Evolutionary conservation across 1,140 invertebrate species (phyloP), one percentile per base, ranked within the genome.

Genomic region (Drosophila murphyi): DNA sequence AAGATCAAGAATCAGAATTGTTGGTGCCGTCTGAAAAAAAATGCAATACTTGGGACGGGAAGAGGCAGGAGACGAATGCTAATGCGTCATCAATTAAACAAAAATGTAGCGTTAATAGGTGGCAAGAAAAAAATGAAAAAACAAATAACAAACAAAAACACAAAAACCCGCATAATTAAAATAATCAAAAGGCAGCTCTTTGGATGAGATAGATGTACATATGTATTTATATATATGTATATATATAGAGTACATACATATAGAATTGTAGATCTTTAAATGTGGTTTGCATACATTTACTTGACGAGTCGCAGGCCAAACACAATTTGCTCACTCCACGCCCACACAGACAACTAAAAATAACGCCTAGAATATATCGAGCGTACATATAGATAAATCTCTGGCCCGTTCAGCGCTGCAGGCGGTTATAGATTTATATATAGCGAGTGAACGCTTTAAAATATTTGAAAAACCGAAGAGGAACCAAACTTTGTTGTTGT

Each of bases 1-100:
- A 72, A 62, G 56, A 51, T 37, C 43, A 72, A 72, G 56, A 50
- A 51, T 37, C 43, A 7, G 68, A 87, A 87, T 88, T 89, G 68
- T 88, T 88, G 85, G 85, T 88, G 85, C 85, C 85, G 85, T 88
- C 85, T 88, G 85, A 88, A 88, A 88, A 88, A 71, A 83, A 76
- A 65, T 71, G 75, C 78, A 80, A 34, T 65, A 50, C 41, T 34
- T 35, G 51, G 28, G 8, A 31, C 12, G 60, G 35, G 56, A 50
- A n/a, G 8, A 12, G 29, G 20, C 3, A 62, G 50, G 20, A 47
- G 54, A 39, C 43, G 39, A 37, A 47, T 20, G 28, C 56, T 67
- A 79, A 78, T 88, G 85, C 85, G 85, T 88, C 83, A 88, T 78
- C 83, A 88, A 88, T 88, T 88, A 88, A 89, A 80, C 63, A 80